phyloP scores from a whole-genome alignment of 2,113 vertebrate species.

The Periophthalmodon schlosseri region DNA sequence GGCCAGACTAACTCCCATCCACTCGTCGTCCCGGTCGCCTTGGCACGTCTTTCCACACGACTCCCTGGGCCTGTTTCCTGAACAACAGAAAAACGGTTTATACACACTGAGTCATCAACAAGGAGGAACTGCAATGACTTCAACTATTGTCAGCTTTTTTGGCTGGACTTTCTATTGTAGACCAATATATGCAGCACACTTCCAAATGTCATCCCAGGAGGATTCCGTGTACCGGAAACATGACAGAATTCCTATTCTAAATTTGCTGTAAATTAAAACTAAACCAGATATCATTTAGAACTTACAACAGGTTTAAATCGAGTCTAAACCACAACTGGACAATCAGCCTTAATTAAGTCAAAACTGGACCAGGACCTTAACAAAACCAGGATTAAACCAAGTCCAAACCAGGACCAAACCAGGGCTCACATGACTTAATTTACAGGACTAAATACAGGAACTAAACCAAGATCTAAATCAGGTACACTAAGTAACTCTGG shows the following conservation, averaged over 20 bases:
- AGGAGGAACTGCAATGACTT: constrained; percentile 7
- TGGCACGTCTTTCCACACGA: constrained; percentile 95
- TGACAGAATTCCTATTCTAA: not conserved
- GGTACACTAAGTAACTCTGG: no score
- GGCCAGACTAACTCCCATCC: constrained; percentile 97
- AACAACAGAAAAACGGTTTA: constrained; percentile 56
- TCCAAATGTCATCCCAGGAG: not conserved
- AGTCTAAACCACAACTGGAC: no score
- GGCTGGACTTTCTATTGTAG: constrained; percentile 18
- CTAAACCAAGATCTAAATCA: no score
- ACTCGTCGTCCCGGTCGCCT: constrained; percentile 92
- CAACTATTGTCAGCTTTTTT: constrained; percentile 11
- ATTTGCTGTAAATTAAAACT: not conserved
- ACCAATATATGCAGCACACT: constrained; percentile 12
- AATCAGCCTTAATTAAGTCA: not conserved
- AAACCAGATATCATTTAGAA: not conserved
- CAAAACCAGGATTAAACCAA: not conserved
- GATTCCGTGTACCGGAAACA: no score
- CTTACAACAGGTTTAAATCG: not conserved
- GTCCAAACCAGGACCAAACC: no score
- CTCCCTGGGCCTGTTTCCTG: constrained; percentile 84
- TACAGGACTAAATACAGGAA: no score
- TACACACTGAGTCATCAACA: constrained; percentile 46
- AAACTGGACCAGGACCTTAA: not conserved
- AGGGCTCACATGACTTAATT: no score